These are phyloP conservation scores for Chloroclysta siterata DNA, from an alignment of 2,888 invertebrate genomes.

Conservation along the genomic window DNA sequence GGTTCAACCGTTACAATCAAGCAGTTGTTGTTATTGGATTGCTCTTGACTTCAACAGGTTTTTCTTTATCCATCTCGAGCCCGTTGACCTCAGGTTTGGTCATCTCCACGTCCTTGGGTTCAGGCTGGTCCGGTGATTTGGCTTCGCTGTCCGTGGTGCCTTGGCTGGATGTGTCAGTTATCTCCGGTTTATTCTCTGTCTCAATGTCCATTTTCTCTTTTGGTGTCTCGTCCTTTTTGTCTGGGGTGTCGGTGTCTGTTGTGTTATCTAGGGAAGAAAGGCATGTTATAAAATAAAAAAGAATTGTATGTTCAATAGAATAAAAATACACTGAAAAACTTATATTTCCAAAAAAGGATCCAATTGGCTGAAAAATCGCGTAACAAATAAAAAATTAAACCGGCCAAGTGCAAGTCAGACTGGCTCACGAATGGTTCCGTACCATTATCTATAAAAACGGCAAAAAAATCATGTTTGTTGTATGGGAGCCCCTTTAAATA, in stretches of 20 bases:
- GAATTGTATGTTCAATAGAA: no score
- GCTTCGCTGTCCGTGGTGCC: slow-evolving; percentile 56
- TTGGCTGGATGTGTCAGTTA: slow-evolving; percentile 69
- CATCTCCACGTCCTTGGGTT: slow-evolving; percentile 23
- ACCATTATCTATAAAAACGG: no score
- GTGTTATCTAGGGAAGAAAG: slow-evolving; percentile 19
- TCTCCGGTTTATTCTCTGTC: slow-evolving; percentile 58
- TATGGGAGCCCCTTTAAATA: no score
- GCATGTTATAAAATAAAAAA: no score
- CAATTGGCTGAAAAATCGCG: no score
- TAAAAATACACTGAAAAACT: no score
- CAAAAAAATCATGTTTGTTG: no score
- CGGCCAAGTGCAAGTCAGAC: no score
- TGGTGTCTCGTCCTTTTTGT: slow-evolving; percentile 42
- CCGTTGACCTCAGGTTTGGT: slow-evolving; percentile 59
- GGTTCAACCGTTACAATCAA: slow-evolving; percentile 54
- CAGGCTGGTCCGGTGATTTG: slow-evolving; percentile 43
- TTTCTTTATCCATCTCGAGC: slow-evolving; percentile 47
- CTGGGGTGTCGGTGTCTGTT: slow-evolving; percentile 25
- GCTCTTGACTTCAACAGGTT: slow-evolving; percentile 50
- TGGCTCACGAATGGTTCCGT: no score
- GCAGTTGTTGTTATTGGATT: slow-evolving; percentile 60
- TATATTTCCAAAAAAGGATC: no score
- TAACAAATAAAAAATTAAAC: no score
- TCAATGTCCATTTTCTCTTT: slow-evolving; percentile 47